Evolutionary conservation across 2,797 vertebrate species (phyloP).

Genomic region (Lacerta viridis): DNA sequence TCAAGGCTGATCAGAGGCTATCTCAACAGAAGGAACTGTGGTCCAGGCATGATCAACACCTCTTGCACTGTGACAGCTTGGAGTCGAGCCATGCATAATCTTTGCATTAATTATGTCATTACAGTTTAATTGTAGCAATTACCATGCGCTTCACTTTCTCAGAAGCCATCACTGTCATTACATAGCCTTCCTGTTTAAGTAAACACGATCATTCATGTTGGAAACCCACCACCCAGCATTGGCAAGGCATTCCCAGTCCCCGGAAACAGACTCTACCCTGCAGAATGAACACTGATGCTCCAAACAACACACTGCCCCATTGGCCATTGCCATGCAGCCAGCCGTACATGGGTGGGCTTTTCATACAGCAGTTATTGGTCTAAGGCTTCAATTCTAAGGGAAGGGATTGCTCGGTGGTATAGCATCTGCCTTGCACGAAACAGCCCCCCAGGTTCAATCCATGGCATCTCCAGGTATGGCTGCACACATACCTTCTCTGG

Average conservation of each 20-base stretch:
- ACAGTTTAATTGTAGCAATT: constrained; percentile 73
- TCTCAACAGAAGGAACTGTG: constrained; percentile 56
- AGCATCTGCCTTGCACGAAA: too few relatives aligned
- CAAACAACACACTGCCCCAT: neutral
- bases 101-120: constrained; percentile 69
- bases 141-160: constrained; percentile 59
- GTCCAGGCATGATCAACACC: constrained; percentile 59
- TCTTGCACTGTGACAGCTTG: constrained; percentile 51
- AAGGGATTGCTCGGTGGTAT: too few relatives aligned
- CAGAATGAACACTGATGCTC: neutral
- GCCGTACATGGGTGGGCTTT: neutral
- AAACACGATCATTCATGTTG: constrained; percentile 35
- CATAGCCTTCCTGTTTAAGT: constrained; percentile 13
- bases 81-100: constrained; percentile 65
- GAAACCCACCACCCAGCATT: constrained; percentile 36
- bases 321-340: neutral
- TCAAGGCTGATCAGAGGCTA: constrained; percentile 52
- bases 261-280: neutral
- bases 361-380: neutral
- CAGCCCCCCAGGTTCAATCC: too few relatives aligned
- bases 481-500: too few relatives aligned
- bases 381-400: neutral
- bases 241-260: neutral
- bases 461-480: too few relatives aligned
- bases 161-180: constrained; percentile 59